phyloP scores from a whole-genome alignment of 2,888 invertebrate species.

The Tortrix viridana region DNA sequence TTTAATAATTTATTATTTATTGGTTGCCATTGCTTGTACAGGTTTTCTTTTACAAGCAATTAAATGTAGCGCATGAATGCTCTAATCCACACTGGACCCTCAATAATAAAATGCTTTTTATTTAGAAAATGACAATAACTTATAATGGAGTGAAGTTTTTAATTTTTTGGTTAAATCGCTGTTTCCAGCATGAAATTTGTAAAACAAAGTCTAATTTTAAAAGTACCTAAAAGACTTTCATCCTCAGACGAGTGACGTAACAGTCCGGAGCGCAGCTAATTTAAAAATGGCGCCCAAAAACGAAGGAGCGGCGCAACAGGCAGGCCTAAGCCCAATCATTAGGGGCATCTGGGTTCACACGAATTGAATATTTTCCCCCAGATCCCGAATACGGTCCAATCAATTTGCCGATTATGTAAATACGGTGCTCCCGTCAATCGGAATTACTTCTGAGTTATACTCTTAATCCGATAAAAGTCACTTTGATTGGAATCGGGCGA shows the following conservation, averaged over 20 bases:
- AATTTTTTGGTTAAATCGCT: too few species aligned
- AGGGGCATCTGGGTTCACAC: slow-evolving; percentile 19
- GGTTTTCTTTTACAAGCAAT: too few species aligned
- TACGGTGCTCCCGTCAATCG: slow-evolving; percentile 34
- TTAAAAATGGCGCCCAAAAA: slow-evolving; percentile 15
- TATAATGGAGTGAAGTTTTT: too few species aligned
- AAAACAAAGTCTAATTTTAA: background rate
- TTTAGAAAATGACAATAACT: too few species aligned
- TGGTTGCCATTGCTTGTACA: too few species aligned
- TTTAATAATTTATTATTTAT: too few species aligned
- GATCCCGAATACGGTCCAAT: slow-evolving; percentile 33
- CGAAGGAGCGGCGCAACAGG: slow-evolving; percentile 28
- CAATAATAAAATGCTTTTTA: too few species aligned
- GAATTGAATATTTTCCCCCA: slow-evolving; percentile 29
- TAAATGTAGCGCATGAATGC: too few species aligned
- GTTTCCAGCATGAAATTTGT: too few species aligned
- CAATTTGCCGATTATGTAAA: slow-evolving; percentile 39
- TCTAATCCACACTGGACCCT: too few species aligned
- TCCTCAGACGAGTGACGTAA: slow-evolving; percentile 1
- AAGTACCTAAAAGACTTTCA: slow-evolving; percentile 6
- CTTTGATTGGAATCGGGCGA: slow-evolving; percentile 36
- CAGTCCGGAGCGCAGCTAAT: slow-evolving; percentile 24
- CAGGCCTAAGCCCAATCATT: slow-evolving; percentile 19
- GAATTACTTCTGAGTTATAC: slow-evolving; percentile 36
- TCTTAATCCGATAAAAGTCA: slow-evolving; percentile 37